Conservation (phyloP, 2,888 invertebrate genomes). For the Platycheirus albimanus region DNA sequence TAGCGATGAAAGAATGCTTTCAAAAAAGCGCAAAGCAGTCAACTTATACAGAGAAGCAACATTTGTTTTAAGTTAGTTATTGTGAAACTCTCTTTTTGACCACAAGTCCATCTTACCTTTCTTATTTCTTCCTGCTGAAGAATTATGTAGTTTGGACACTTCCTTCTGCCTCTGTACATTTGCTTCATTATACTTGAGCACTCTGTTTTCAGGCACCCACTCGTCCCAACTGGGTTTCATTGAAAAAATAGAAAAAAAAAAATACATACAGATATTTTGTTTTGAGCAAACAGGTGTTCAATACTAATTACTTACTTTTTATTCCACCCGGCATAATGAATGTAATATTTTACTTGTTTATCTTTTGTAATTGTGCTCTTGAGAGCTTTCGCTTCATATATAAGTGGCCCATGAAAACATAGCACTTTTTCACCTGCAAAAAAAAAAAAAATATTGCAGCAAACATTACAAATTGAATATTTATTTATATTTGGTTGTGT, state of each 20-base stretch:
- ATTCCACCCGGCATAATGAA: slow-evolving; percentile 99
- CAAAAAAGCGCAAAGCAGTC: not conserved
- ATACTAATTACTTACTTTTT: slow-evolving; percentile 89
- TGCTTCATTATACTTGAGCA: slow-evolving; percentile 94
- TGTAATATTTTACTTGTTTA: slow-evolving; percentile 94
- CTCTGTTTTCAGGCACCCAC: slow-evolving; percentile 95
- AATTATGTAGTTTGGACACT: slow-evolving; percentile 90
- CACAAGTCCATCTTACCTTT: slow-evolving; percentile 85
- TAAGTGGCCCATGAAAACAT: slow-evolving; percentile 97
- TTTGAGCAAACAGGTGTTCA: slow-evolving; percentile 55
- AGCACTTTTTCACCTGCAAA: slow-evolving; percentile 92
- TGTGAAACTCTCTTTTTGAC: too few relatives aligned
- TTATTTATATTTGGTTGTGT: slow-evolving; percentile 66
- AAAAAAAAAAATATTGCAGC: slow-evolving; percentile 6
- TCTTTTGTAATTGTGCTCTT: slow-evolving; percentile 92
- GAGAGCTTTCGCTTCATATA: slow-evolving; percentile 98
- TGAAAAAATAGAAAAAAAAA: not conserved
- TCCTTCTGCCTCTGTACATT: slow-evolving; percentile 95
- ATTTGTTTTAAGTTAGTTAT: too few relatives aligned
- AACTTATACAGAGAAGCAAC: too few relatives aligned
- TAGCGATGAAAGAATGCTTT: too few relatives aligned
- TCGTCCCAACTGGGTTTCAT: slow-evolving; percentile 89
- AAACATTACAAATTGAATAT: slow-evolving; percentile 3
- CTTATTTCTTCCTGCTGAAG: slow-evolving; percentile 87
- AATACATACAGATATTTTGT: slow-evolving; percentile 13